A percentile compares a stretch with the other conserved stretches of the same genome.
These are phyloP conservation scores for Xerus inauris DNA, from an alignment of 2,113 vertebrate genomes.

Conservation along the genomic window DNA sequence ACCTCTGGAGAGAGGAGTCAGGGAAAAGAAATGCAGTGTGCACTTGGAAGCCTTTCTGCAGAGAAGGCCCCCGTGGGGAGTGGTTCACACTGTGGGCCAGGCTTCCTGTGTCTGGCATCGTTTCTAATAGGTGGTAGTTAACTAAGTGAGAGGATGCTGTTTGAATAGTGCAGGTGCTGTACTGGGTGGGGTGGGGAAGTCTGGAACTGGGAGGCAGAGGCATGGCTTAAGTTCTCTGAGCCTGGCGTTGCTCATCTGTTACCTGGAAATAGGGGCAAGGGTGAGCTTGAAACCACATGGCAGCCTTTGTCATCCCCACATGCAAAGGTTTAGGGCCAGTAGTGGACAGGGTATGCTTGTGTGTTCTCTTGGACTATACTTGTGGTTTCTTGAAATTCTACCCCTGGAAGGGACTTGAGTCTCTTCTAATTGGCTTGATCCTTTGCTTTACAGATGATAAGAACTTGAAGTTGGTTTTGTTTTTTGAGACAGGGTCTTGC, in stretches of 20 bases:
- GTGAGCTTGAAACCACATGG: neutral
- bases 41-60: neutral
- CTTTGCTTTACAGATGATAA: neutral
- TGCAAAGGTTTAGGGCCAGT: neutral
- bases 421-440: neutral
- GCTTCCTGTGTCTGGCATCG: neutral
- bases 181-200: neutral
- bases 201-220: neutral
- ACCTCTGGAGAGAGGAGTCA: neutral
- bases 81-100: neutral
- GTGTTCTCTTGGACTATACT: neutral
- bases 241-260: neutral
- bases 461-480: neutral
- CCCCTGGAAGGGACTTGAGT: neutral
- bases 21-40: no score
- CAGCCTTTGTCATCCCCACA: neutral
- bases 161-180: neutral
- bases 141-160: neutral
- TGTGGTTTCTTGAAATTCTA: neutral
- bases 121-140: neutral
- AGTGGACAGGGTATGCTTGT: neutral
- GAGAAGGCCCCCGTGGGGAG: neutral
- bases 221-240: neutral
- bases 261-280: neutral
- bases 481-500: neutral